Evolutionary conservation across 2,797 vertebrate species (phyloP).

Genomic region (Spea hammondii): DNA sequence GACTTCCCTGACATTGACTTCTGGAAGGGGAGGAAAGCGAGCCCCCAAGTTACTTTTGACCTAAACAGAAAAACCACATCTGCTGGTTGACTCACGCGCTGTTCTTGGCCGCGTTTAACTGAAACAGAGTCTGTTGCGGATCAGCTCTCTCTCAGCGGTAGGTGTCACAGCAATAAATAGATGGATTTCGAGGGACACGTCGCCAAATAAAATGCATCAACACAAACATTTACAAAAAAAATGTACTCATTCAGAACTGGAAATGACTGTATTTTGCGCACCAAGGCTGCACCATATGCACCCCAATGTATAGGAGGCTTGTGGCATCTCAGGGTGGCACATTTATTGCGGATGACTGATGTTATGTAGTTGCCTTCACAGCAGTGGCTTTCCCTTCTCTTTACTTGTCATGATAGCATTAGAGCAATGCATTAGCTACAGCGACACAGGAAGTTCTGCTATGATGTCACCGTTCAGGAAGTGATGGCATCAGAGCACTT

Average conservation of each 20-base stretch:
- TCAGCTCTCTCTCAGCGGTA: conserved; percentile 64
- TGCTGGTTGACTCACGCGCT: conserved; percentile 60
- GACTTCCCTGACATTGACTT: conserved; percentile 57
- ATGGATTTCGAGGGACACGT: conserved; percentile 61
- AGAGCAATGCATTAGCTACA: too few species aligned
- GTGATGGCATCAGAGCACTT: too few species aligned
- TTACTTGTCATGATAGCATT: too few species aligned
- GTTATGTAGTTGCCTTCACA: too few species aligned
- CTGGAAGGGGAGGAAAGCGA: conserved; percentile 50
- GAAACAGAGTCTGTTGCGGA: conserved; percentile 62
- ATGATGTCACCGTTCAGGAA: too few species aligned
- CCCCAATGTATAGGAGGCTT: background rate
- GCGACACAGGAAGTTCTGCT: too few species aligned
- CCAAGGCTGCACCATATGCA: background rate
- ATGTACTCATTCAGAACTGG: conserved; percentile 39
- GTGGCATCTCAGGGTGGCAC: background rate
- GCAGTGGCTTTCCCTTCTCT: too few species aligned
- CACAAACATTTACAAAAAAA: conserved; percentile 46
- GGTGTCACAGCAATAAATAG: conserved; percentile 64
- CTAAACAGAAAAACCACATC: conserved; percentile 59
- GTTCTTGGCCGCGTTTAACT: conserved; percentile 61
- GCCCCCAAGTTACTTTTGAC: conserved; percentile 61
- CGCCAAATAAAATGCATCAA: conserved; percentile 55
- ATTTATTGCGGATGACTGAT: too few species aligned
- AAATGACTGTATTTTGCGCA: conserved; percentile 24